These are phyloP conservation scores for Burhinus bistriatus DNA, from an alignment of 2,113 vertebrate species.

Conservation along the genomic window DNA sequence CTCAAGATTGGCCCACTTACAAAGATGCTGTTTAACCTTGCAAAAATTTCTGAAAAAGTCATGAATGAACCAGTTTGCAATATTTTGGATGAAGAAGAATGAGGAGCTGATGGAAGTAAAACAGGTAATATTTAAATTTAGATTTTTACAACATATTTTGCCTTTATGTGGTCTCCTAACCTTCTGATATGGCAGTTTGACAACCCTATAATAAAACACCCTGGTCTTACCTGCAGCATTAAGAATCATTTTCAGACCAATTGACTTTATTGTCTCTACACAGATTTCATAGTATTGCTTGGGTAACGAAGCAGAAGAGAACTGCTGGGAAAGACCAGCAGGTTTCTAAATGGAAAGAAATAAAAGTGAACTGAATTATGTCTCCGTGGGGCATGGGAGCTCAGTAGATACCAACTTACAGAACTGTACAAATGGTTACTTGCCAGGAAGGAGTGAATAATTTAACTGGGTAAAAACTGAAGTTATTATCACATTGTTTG, in stretches of 20 bases:
- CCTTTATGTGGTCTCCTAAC: neutral
- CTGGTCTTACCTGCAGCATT: neutral
- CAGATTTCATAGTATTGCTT: constrained; percentile 37
- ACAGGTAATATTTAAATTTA: neutral
- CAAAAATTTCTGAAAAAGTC: neutral
- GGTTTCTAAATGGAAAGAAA: neutral
- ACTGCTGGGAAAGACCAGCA: constrained; percentile 31
- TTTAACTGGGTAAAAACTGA: neutral
- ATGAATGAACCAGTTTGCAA: neutral
- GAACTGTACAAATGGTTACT: neutral
- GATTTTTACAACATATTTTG: neutral
- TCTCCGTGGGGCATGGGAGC: neutral
- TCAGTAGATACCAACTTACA: neutral
- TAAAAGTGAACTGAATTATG: constrained; percentile 20
- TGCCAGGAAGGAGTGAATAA: neutral
- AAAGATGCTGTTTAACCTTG: neutral
- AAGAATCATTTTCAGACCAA: constrained; percentile 54
- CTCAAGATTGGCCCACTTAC: neutral
- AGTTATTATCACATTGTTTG: neutral
- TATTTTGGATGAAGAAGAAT: neutral
- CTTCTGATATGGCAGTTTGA: neutral
- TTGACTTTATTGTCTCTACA: constrained; percentile 37
- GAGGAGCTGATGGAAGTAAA: neutral
- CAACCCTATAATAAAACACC: neutral
- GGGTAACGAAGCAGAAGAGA: constrained; percentile 39